Base-by-base conservation (phyloP, 2,888 invertebrate genomes). In the Mayetiola destructor region DNA sequence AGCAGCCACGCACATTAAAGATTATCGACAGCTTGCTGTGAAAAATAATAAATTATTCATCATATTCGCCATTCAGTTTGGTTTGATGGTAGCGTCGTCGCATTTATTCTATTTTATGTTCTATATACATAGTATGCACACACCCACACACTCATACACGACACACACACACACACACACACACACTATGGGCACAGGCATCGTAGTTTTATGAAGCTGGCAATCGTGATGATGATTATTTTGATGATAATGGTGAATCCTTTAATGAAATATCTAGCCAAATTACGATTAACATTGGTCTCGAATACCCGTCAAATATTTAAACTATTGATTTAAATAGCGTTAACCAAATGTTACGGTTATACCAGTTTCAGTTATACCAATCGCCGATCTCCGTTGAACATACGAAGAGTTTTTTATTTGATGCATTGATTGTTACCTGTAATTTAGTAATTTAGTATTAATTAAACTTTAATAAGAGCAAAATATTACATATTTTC, bases 361-460 rank as follows among this genome's bases (percentile, higher is more conserved):
- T n/a, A n/a, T n/a, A n/a, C n/a, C n/a, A n/a, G n/a, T n/a, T n/a
- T n/a, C n/a, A n/a, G n/a, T n/a, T n/a, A n/a, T n/a, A n/a, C n/a
- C n/a, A n/a, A n/a, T n/a, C n/a, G n/a, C n/a, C n/a, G n/a, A n/a
- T n/a, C n/a, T n/a, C n/a, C n/a, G n/a, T n/a, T n/a, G n/a, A n/a
- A n/a, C n/a, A n/a, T n/a, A n/a, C n/a, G n/a, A n/a, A n/a, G n/a
- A n/a, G n/a, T n/a, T n/a, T n/a, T n/a, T n/a, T n/a, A n/a, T n/a
- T n/a, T n/a, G n/a, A n/a, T n/a, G n/a, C n/a, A n/a, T n/a, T n/a
- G n/a, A n/a, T n/a, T 27, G n/a, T 48, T 9, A 39, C 39, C 6
- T 18, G 27, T 48, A 48, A 48, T 48, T 48, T 48, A 8, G 27
- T 48, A 48, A 48, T 48, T 48, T 48, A 48, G 48, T 48, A n/a